Percentiles rank a stretch among this genome's conserved stretches.
Evolutionary conservation across 2,888 invertebrate species (phyloP).

Genomic region (Cephus spinipes): DNA sequence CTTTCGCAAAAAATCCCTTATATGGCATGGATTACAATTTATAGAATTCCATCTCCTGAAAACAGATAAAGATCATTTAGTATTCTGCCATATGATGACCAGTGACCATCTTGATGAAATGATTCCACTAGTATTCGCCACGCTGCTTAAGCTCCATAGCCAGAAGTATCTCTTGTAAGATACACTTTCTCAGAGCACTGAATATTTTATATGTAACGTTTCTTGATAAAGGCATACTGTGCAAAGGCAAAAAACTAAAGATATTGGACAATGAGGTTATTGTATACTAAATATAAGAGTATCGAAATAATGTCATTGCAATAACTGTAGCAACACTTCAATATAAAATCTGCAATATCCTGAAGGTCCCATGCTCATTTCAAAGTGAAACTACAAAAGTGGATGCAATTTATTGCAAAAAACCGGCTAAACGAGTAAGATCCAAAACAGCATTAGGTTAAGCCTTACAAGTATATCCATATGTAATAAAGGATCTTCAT

Average conservation of each 20-base stretch:
- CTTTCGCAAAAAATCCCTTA: neutral
- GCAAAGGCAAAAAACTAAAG: neutral
- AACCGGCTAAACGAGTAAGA: neutral
- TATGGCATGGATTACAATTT: constrained; percentile 21
- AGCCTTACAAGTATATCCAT: neutral
- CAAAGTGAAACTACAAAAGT: neutral
- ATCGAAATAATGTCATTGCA: neutral
- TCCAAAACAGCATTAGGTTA: neutral
- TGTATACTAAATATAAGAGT: neutral
- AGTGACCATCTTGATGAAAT: neutral
- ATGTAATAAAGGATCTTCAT: neutral
- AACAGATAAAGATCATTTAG: constrained; percentile 16
- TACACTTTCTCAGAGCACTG: neutral
- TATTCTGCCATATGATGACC: neutral
- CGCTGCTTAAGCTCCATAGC: neutral
- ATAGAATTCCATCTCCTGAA: constrained; percentile 23
- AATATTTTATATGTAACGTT: neutral
- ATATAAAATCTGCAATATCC: neutral
- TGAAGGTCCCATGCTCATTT: neutral
- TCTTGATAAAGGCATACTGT: neutral
- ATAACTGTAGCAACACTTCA: neutral
- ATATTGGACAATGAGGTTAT: neutral
- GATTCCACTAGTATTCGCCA: neutral
- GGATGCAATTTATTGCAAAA: neutral
- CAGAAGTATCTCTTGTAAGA: neutral